Percentiles rank a stretch among this genome's conserved stretches.
These are phyloP conservation scores for Pyrrhosoma nymphula DNA, from an alignment of 2,888 invertebrate genomes.

Conservation along the genomic window DNA sequence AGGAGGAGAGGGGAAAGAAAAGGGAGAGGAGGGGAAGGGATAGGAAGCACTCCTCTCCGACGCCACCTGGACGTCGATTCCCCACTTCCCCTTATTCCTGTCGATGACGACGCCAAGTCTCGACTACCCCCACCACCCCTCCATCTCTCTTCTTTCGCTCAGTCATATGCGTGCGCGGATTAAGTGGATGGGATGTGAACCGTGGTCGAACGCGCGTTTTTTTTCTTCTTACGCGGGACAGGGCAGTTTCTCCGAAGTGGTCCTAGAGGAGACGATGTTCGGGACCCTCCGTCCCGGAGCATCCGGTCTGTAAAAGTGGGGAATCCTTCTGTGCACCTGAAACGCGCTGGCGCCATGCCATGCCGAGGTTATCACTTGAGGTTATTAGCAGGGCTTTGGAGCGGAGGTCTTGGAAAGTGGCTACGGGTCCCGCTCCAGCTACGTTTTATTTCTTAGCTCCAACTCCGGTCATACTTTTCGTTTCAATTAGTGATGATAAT, in stretches of 20 bases:
- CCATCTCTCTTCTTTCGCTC: neutral
- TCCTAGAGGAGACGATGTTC: neutral
- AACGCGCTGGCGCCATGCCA: too few species aligned
- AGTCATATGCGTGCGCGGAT: neutral
- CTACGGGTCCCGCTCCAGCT: too few species aligned
- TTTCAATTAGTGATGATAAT: too few species aligned
- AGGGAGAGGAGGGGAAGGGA: neutral
- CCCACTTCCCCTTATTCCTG: neutral
- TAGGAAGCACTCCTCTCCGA: neutral
- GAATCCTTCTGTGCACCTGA: neutral
- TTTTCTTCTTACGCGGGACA: neutral
- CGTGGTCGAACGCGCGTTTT: neutral
- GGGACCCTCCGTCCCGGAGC: neutral
- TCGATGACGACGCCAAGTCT: neutral
- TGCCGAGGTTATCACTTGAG: too few species aligned
- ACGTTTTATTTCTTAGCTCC: too few species aligned
- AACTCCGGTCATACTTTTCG: too few species aligned
- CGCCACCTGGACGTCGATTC: constrained; percentile 30
- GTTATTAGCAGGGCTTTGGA: too few species aligned
- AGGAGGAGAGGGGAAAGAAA: neutral
- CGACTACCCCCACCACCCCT: neutral
- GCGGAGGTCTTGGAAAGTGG: too few species aligned
- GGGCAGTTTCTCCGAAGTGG: neutral
- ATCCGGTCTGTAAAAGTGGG: neutral
- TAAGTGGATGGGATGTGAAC: neutral